Evolutionary conservation across 35 echinoderm and acorn worm genomes (phyloP), one percentile per base, ranked within the genome.

Genomic region (Hemicentrotus pulcherrimus): DNA sequence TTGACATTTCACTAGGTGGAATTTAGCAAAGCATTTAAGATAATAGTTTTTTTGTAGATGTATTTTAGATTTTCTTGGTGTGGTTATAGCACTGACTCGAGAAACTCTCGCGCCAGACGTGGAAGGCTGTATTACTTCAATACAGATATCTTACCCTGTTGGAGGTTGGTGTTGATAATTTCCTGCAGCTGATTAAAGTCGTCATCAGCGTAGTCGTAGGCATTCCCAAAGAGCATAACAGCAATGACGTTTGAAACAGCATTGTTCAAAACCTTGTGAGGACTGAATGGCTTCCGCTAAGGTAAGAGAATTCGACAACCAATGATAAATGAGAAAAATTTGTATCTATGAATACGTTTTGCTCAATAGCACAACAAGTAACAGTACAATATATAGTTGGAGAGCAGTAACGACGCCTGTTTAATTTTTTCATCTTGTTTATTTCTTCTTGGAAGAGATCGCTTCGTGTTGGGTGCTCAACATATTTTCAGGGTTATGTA

Each of bases 191-290:
- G 46, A 14, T 47, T 65, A 60, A 96, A 95, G 32, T 91, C 94
- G 16, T 19, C 48, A 31, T 99, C 96, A 16, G 86, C 91, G 94
- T 97, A 97, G 22, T 99, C 88, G 55, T 96, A 97, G 6, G 95
- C 91, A 35, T 95, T 96, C 1, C 98, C 96, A 28, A 97, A 99
- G 35, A 97, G 94, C 24, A 97, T 60, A 10, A 95, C 91, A 52
- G 95, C 96, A 12, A 97, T 96, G 31, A 99, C 95, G 47, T 99
- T 99, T 18, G 95, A 96, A 22, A 97, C 95, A 10, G 98, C 98
- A 88, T 97, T 95, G 6, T 86, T 94, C 2, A 99, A 91, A 18
- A 96, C 31, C 33, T 95, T 94, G 24, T 94, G 93, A 0, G 95
- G 85, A 32, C 96, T 96, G 46, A 99, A 92, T 6, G 96, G 94